These are phyloP conservation scores for Pyrochroa serraticornis DNA, from an alignment of 2,888 invertebrate species.

Conservation along the genomic window DNA sequence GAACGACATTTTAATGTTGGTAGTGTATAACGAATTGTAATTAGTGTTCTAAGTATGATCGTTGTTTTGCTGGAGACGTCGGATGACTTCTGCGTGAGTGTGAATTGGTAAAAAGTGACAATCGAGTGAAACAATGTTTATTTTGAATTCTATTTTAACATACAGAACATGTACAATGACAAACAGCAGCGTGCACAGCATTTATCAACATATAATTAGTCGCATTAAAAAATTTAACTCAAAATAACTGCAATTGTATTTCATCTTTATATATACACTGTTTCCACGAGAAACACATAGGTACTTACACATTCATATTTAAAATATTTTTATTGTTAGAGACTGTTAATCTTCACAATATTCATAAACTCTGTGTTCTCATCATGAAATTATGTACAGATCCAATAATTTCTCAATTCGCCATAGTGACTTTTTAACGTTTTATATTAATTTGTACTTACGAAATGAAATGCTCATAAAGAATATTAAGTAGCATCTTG, in stretches of 20 bases:
- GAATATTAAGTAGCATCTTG: constrained; percentile 12
- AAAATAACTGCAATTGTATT: constrained; percentile 26
- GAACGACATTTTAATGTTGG: no score
- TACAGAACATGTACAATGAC: constrained; percentile 35
- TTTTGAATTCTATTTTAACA: constrained; percentile 31
- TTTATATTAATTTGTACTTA: constrained; percentile 14
- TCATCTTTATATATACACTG: constrained; percentile 22
- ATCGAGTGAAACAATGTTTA: constrained; percentile 33
- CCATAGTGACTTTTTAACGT: not conserved
- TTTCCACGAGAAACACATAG: constrained; percentile 30
- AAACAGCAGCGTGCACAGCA: constrained; percentile 37
- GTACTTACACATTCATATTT: constrained; percentile 24
- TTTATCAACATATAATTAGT: constrained; percentile 22
- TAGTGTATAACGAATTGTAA: no score
- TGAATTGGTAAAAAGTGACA: not conserved
- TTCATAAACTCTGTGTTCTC: constrained; percentile 2
- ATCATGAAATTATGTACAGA: constrained; percentile 15
- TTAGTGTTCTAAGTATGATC: not conserved
- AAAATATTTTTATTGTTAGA: constrained; percentile 19
- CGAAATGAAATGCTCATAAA: constrained; percentile 8
- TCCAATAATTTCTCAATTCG: constrained; percentile 14
- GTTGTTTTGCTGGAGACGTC: not conserved
- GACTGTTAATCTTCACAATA: constrained; percentile 20
- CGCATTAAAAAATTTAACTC: constrained; percentile 23
- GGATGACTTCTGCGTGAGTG: not conserved